phyloP scores from a whole-genome alignment of 2,797 vertebrate species.

The Acridotheres tristis region DNA sequence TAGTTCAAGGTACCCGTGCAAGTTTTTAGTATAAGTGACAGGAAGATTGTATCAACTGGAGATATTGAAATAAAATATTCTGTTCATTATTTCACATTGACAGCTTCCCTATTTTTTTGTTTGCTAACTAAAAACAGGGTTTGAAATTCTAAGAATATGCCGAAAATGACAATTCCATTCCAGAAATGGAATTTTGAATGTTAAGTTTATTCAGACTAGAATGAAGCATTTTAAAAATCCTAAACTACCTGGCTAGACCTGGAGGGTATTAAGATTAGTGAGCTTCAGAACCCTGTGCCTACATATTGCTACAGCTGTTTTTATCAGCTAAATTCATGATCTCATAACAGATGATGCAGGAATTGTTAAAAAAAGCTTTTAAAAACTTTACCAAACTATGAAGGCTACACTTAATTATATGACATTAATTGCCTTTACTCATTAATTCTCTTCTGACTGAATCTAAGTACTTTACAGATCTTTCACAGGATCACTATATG shows the following conservation, averaged over 20 bases:
- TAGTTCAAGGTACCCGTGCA: neutral
- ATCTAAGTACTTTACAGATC: neutral
- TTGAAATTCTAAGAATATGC: neutral
- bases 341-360: rapidly evolving
- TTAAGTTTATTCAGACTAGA: neutral
- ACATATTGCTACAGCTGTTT: neutral
- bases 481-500: neutral
- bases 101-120: neutral
- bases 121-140: neutral
- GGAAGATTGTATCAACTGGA: neutral
- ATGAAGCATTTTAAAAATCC: neutral
- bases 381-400: neutral
- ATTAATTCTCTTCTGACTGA: neutral
- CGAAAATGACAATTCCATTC: neutral
- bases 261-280: neutral
- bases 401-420: neutral
- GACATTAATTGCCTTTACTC: neutral
- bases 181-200: neutral
- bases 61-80: neutral
- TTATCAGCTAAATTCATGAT: neutral
- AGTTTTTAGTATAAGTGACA: neutral
- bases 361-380: neutral
- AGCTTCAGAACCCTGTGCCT: neutral
- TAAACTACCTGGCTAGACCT: neutral
- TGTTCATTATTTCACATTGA: neutral